Conservation (phyloP, 2,888 invertebrate genomes). For the Acheta domesticus region DNA sequence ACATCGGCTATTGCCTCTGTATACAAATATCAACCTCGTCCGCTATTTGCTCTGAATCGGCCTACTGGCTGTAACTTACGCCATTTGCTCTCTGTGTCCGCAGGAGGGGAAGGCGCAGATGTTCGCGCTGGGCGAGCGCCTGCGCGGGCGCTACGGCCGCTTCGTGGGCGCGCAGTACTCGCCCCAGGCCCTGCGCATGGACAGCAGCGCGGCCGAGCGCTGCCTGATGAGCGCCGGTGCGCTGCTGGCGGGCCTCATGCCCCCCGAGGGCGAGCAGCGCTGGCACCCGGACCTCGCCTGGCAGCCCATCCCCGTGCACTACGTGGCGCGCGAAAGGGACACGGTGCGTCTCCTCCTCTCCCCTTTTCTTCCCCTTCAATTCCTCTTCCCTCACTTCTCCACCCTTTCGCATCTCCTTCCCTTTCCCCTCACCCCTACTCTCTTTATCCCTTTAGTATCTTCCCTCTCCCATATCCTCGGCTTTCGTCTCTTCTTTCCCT, state of each 20-base stretch:
- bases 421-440: too few species aligned
- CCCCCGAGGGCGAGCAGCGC: slow-evolving; percentile 59
- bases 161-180: slow-evolving; percentile 63
- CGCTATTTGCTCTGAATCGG: too few species aligned
- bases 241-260: slow-evolving; percentile 74
- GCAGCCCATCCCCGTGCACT: slow-evolving; percentile 86
- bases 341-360: slow-evolving; percentile 53
- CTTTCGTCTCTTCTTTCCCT: too few species aligned
- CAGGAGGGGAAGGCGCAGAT: slow-evolving; percentile 74
- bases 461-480: too few species aligned
- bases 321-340: slow-evolving; percentile 65
- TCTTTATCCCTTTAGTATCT: not conserved
- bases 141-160: slow-evolving; percentile 64
- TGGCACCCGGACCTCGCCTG: slow-evolving; percentile 65
- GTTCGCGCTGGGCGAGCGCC: slow-evolving; percentile 68
- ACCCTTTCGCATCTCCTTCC: too few species aligned
- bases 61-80: too few species aligned
- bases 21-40: too few species aligned
- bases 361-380: too few species aligned
- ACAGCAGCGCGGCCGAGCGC: slow-evolving; percentile 77
- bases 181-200: slow-evolving; percentile 57
- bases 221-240: slow-evolving; percentile 83
- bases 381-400: too few species aligned
- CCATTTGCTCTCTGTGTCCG: not conserved
- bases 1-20: too few species aligned